Conservation (phyloP, 2,888 invertebrate genomes). For the Euspilapteryx auroguttella region DNA sequence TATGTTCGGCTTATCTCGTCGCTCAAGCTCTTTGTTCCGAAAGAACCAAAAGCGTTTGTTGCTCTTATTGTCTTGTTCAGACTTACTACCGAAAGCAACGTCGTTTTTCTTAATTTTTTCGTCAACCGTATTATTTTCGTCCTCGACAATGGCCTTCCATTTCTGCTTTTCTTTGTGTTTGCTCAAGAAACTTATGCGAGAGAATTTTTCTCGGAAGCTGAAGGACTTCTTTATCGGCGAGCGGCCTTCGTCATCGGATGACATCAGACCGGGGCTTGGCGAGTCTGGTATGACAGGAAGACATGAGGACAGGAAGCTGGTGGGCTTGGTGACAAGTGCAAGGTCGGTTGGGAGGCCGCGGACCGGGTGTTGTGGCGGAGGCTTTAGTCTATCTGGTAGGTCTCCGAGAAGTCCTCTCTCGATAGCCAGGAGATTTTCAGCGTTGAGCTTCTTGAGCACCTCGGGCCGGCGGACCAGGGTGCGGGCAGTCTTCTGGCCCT, state of each 20-base stretch:
- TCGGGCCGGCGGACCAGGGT: constrained; percentile 24
- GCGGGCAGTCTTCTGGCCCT: constrained; percentile 28
- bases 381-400: constrained; percentile 37
- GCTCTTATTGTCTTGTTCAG: constrained; percentile 25
- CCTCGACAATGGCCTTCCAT: constrained; percentile 26
- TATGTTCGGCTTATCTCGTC: constrained; percentile 14
- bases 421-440: constrained; percentile 35
- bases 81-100: not conserved
- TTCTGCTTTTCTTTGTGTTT: constrained; percentile 29
- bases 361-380: constrained; percentile 22
- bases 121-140: constrained; percentile 12
- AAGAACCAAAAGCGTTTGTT: constrained; percentile 48
- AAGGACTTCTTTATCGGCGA: constrained; percentile 42
- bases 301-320: constrained; percentile 34
- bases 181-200: constrained; percentile 32
- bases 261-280: constrained; percentile 19
- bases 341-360: constrained; percentile 30
- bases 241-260: constrained; percentile 23
- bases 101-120: constrained; percentile 6
- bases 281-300: constrained; percentile 29
- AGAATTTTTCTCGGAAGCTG: constrained; percentile 42
- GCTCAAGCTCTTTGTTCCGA: constrained; percentile 30
- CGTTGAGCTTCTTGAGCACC: constrained; percentile 38
- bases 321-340: constrained; percentile 42
- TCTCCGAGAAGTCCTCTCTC: constrained; percentile 45